Evolutionary conservation across 2,113 vertebrate genomes (phyloP), one percentile per base, ranked within the genome.

Genomic region (Cyanoramphus novaezelandiae): DNA sequence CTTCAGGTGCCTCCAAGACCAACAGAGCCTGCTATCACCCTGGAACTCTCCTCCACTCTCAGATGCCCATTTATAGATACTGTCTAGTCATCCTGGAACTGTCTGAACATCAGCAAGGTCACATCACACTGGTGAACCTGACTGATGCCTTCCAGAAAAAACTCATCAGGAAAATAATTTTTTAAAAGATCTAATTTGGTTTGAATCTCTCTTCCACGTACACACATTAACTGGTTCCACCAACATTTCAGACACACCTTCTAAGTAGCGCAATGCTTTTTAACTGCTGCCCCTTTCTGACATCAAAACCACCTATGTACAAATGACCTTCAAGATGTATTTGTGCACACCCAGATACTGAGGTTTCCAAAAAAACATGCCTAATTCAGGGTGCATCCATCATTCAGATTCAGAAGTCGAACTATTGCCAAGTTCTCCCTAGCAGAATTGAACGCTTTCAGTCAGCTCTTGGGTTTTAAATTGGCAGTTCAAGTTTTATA

Each of bases 391-490:
- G 19, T 9, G 9, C 27, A 71, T 20, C 8, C 3, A 17, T 28
- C 39, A 76, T 29, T 78, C 46, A 74, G 39, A 85, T 41, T 69
- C 35, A 74, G 33, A 75, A 91, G 24, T 8, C 37, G 79, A 81
- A 76, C 31, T 49, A 50, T 37, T 88, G 67, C 44, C 67, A 82
- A 53, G 41, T 53, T 87, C 11, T 85, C 27, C 47, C 44, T 18
- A 82, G 28, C 24, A 52, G 67, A 92, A 82, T 67, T 65, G 76
- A 79, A 76, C 31, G 28, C 44, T 90, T 89, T 87, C 67, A 75
- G 55, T 49, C 46, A 89, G 52, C 27, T 87, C 27, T 72, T 76
- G 52, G 13, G 31, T 92, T 96, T 91, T 84, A 89, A 89, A 85
- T 8, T 41, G 28, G 37, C 1, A 5, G 43, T 63, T 77, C 33